These are phyloP conservation scores for Botia almorhae DNA, from an alignment of 2,797 vertebrate species.

Conservation along the genomic window DNA sequence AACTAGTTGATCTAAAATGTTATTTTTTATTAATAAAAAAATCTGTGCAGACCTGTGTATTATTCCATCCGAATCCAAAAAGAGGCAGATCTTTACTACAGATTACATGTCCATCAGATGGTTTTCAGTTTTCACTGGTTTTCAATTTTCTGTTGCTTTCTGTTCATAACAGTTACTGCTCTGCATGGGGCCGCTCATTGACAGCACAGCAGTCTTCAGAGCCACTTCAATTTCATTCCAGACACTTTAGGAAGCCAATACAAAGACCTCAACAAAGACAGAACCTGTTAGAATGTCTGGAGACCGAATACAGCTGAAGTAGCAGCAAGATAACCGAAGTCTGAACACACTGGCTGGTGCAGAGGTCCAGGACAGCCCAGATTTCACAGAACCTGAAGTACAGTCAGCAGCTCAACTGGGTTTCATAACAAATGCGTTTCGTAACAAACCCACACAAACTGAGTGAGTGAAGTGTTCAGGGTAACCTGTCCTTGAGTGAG, in stretches of 20 bases:
- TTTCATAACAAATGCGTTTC: not conserved
- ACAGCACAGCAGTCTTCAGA: not conserved
- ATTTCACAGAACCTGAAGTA: not conserved
- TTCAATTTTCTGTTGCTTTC: too few relatives aligned
- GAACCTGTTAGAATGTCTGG: not conserved
- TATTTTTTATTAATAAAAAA: too few relatives aligned
- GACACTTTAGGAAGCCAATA: not conserved
- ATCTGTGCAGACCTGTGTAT: too few relatives aligned
- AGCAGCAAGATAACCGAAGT: not conserved
- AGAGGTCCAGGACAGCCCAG: not conserved
- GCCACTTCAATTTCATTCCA: not conserved
- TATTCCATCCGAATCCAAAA: too few relatives aligned
- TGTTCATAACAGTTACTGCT: too few relatives aligned
- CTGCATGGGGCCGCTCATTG: too few relatives aligned
- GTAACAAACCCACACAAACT: constrained; percentile 11
- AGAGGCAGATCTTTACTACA: too few relatives aligned
- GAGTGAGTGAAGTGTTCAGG: constrained; percentile 20
- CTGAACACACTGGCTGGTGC: not conserved
- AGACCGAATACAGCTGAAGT: not conserved
- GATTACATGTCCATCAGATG: too few relatives aligned
- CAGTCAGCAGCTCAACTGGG: not conserved
- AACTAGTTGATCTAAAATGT: too few relatives aligned
- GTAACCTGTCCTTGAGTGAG: constrained; percentile 17
- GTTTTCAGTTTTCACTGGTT: too few relatives aligned
- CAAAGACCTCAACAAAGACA: not conserved